phyloP scores from a whole-genome alignment of 2,113 vertebrate genomes.

The Lasiurus borealis region DNA sequence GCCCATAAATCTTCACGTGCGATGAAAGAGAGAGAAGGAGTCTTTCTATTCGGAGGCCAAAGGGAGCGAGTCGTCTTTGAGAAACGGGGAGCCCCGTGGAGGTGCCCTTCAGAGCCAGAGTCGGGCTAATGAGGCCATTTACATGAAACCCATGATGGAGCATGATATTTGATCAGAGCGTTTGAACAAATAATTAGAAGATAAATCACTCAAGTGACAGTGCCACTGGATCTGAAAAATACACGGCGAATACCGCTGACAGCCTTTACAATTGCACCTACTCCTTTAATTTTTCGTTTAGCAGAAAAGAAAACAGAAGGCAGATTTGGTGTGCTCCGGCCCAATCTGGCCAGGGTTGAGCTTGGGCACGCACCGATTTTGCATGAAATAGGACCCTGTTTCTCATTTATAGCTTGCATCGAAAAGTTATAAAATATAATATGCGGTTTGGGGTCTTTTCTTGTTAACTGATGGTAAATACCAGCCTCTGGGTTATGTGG shows the following conservation, averaged over 20 bases:
- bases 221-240: slow-evolving; percentile 50
- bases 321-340: slow-evolving; percentile 52
- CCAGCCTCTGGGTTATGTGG: slow-evolving; percentile 44
- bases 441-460: slow-evolving; percentile 63
- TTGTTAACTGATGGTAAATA: slow-evolving; percentile 66
- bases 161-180: slow-evolving; percentile 62
- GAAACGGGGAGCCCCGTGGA: slow-evolving; percentile 22
- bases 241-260: slow-evolving; percentile 63
- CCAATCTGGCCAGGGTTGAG: slow-evolving; percentile 59
- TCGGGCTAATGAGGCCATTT: slow-evolving; percentile 70
- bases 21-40: slow-evolving; percentile 23
- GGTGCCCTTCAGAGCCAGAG: slow-evolving; percentile 57
- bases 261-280: slow-evolving; percentile 69
- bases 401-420: slow-evolving; percentile 66
- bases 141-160: slow-evolving; percentile 63
- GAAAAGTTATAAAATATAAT: slow-evolving; percentile 74
- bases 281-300: slow-evolving; percentile 75
- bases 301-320: slow-evolving; percentile 73
- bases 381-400: slow-evolving; percentile 69
- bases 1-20: slow-evolving; percentile 12
- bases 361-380: slow-evolving; percentile 67
- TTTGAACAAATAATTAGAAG: slow-evolving; percentile 74
- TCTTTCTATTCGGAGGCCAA: slow-evolving; percentile 44
- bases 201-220: slow-evolving; percentile 71
- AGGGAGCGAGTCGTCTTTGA: background rate